Evolutionary conservation across 2,113 vertebrate species (phyloP).

Genomic region (Rhinichthys klamathensis): DNA sequence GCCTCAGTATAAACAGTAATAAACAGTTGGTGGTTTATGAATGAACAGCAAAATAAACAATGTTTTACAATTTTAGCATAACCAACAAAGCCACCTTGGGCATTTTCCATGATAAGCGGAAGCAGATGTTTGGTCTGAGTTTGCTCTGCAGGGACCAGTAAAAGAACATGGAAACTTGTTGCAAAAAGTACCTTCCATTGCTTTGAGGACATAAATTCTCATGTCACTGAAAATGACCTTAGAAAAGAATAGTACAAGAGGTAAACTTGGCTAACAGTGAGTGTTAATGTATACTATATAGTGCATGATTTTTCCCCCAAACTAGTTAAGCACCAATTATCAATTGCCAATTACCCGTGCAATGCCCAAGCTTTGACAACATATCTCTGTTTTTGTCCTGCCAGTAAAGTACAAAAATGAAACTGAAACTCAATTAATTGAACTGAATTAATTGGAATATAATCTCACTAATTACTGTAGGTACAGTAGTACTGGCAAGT

Average conservation of each 20-base stretch:
- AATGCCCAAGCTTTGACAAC: too few species aligned
- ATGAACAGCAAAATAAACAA: conserved; percentile 54
- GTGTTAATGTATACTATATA: too few species aligned
- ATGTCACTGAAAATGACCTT: background rate
- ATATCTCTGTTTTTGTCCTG: background rate
- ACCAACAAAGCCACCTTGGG: conserved; percentile 55
- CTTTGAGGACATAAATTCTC: conserved; percentile 40
- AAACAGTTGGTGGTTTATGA: conserved; percentile 48
- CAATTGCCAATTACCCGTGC: too few species aligned
- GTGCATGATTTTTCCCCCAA: too few species aligned
- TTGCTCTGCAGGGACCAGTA: conserved; percentile 58
- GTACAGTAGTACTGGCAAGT: background rate
- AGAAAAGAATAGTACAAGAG: conserved; percentile 19
- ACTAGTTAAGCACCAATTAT: too few species aligned
- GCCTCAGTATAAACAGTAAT: background rate
- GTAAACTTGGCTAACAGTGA: background rate
- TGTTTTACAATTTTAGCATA: conserved; percentile 58
- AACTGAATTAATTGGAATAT: background rate
- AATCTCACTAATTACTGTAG: background rate
- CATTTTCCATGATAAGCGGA: conserved; percentile 64
- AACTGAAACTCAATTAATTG: background rate
- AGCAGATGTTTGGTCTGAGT: conserved; percentile 68
- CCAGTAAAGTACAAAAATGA: background rate
- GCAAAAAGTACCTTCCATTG: conserved; percentile 58
- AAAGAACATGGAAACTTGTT: conserved; percentile 63